Evolutionary conservation across 2,888 invertebrate genomes (phyloP), one percentile per base, ranked within the genome.

Genomic region (Phaonia tiefii): DNA sequence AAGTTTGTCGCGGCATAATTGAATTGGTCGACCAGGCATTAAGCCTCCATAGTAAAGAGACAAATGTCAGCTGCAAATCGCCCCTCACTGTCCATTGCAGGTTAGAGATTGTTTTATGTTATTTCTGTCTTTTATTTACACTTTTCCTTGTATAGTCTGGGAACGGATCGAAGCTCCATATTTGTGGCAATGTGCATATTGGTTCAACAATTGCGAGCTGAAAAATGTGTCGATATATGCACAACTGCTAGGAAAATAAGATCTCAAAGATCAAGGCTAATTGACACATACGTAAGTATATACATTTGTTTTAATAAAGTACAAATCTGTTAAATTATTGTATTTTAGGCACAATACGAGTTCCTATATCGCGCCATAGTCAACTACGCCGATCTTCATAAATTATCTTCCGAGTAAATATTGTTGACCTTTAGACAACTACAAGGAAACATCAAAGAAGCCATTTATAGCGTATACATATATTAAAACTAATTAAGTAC

Each of bases 311-410:
- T 17, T 20, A 60, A 25, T 20, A 25, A 56, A 56, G 31, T 37
- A 58, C 2, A 15, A 49, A 15, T 37, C n/a, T 58, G 15, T 37
- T 58, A 31, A 15, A 5, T 31, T 1, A 31, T 79, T 65, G 82
- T 63, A 20, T 84, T 87, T 8, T 69, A 97, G 97, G 94, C 95
- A 91, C 97, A 97, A 92, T 97, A 97, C 92, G 97, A 97, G 93
- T 97, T 97, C 92, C 93, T 97, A 87, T 96, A 97, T 92, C 95
- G 97, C 92, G 97, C 96, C 90, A 95, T 97, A 91, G 93, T 96
- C 85, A 96, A 96, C 92, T 97, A 97, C 90, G 95, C 96, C 84
- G 96, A 97, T 91, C 93, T 97, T 85, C 96, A 96, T 92, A 95
- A 95, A 91, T 91, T 96, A 83, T 90, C 90, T 75, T 84, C 87